Conservation (phyloP, 1,140 invertebrate genomes). For the Harpegnathos saltator region DNA sequence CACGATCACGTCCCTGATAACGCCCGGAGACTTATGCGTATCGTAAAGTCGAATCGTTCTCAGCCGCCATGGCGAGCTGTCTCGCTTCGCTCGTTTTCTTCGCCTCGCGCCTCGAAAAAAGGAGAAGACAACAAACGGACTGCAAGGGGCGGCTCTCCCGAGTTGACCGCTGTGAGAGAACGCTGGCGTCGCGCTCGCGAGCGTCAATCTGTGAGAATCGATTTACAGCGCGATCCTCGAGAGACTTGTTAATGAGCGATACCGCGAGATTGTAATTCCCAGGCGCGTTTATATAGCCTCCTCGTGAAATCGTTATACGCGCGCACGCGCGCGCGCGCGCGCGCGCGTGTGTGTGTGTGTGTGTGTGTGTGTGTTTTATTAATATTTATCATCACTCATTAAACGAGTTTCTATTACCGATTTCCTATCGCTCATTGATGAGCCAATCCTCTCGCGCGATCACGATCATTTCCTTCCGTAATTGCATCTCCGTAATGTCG, state of each 20-base stretch:
- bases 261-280: background rate
- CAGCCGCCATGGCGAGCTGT: background rate
- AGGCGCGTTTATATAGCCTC: background rate
- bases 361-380: background rate
- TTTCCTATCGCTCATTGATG: too few species aligned
- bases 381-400: background rate
- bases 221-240: background rate
- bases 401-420: too few species aligned
- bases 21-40: conserved; percentile 7
- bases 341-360: background rate
- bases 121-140: background rate
- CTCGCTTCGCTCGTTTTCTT: background rate
- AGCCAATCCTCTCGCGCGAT: background rate
- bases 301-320: conserved; percentile 12
- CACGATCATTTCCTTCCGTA: background rate
- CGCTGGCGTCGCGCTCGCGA: background rate
- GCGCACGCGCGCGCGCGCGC: too few species aligned
- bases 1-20: conserved; percentile 35
- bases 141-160: background rate
- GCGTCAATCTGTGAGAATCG: background rate
- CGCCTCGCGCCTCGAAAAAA: background rate
- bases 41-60: conserved; percentile 15
- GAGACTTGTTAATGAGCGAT: background rate
- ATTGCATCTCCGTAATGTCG: background rate
- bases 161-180: background rate